These are phyloP conservation scores for Epistrophe eligans DNA, from an alignment of 2,888 invertebrate genomes.

Conservation along the genomic window DNA sequence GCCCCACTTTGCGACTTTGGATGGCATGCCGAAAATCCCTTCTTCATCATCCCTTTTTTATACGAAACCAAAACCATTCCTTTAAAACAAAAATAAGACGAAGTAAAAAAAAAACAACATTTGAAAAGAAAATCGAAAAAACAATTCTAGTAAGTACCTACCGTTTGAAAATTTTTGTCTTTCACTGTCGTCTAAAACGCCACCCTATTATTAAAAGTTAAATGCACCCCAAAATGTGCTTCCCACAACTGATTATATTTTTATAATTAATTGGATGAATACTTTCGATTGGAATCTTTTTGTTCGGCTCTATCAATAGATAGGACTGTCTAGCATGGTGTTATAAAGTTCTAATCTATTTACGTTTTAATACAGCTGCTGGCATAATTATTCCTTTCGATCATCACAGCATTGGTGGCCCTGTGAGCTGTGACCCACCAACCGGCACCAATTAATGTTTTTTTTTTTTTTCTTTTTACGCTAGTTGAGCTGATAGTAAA, in stretches of 20 bases:
- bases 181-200: not conserved
- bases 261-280: constrained; percentile 60
- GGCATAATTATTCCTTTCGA: constrained; percentile 1
- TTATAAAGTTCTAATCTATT: constrained; percentile 46
- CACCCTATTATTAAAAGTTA: not conserved
- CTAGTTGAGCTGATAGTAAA: constrained; percentile 50
- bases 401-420: not conserved
- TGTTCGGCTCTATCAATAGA: constrained; percentile 29
- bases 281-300: constrained; percentile 55
- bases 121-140: too few relatives aligned
- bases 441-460: constrained; percentile 56
- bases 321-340: constrained; percentile 65
- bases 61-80: too few relatives aligned
- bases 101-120: too few relatives aligned
- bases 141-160: too few relatives aligned
- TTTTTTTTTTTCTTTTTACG: constrained; percentile 6
- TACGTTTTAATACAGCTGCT: constrained; percentile 38
- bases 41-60: too few relatives aligned
- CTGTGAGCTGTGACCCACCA: constrained; percentile 13
- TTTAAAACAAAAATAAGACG: too few relatives aligned
- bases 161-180: not conserved
- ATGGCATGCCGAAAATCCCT: too few relatives aligned
- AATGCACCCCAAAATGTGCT: constrained; percentile 50
- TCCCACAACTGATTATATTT: constrained; percentile 61
- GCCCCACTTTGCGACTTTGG: too few relatives aligned